Evolutionary conservation across 2,888 invertebrate genomes (phyloP).

Genomic region (Rhogogaster chlorosoma): DNA sequence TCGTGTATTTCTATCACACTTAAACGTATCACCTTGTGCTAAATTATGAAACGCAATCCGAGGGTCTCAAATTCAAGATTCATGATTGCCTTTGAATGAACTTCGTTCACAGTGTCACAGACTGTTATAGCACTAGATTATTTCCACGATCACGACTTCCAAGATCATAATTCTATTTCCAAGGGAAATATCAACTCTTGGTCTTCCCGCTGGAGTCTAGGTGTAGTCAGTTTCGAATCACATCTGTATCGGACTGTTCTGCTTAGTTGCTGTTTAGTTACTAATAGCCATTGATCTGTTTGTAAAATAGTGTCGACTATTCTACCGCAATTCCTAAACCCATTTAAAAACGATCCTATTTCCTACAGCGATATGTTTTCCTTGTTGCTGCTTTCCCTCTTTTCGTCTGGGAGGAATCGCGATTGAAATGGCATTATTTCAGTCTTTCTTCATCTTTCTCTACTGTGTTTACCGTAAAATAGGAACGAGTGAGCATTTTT

Average conservation of each 20-base stretch:
- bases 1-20: neutral
- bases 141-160: neutral
- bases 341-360: neutral
- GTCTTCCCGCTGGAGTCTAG: neutral
- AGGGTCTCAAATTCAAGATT: neutral
- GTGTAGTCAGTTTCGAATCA: neutral
- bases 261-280: neutral
- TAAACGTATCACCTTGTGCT: neutral
- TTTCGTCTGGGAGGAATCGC: neutral
- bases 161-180: neutral
- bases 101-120: neutral
- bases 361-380: neutral
- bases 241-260: neutral
- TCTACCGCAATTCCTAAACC: neutral
- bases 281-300: neutral
- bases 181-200: neutral
- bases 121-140: neutral
- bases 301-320: neutral
- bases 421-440: neutral
- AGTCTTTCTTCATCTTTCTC: neutral
- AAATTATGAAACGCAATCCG: neutral
- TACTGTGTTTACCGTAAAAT: neutral
- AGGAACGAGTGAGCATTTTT: neutral
- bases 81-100: neutral
- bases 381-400: neutral